A percentile compares a stretch with the other conserved stretches of the same genome.
Evolutionary conservation across 2,888 invertebrate species (phyloP).

Genomic region (Sinhomidia bicolor): DNA sequence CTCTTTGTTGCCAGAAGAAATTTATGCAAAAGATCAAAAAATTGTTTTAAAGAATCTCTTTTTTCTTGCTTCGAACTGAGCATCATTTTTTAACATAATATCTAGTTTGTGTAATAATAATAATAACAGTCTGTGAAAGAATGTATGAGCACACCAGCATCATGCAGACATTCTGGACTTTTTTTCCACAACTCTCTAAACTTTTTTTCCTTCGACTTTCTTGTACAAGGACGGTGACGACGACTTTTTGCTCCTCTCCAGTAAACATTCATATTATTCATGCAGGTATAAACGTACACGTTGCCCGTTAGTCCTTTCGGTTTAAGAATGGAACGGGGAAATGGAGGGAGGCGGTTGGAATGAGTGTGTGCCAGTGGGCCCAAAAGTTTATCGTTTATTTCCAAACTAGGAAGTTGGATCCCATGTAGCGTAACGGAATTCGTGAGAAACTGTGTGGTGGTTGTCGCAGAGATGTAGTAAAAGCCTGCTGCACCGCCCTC

Average conservation of each 20-base stretch:
- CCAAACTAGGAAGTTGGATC: conserved; percentile 46
- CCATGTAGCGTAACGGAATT: conserved; percentile 52
- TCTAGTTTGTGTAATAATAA: neutral
- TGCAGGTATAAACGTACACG: conserved; percentile 23
- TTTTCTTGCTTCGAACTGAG: neutral
- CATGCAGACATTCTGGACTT: neutral
- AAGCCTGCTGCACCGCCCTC: neutral
- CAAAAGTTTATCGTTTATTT: conserved; percentile 59
- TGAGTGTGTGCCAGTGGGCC: conserved; percentile 23
- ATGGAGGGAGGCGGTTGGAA: conserved; percentile 8
- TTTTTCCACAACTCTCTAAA: conserved; percentile 21
- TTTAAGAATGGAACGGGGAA: neutral
- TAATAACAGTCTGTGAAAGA: neutral
- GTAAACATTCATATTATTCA: conserved; percentile 17
- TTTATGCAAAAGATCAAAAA: conserved; percentile 37
- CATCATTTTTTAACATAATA: neutral
- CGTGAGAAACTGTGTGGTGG: neutral
- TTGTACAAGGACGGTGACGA: neutral
- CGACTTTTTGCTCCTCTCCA: neutral
- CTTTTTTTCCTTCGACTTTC: conserved; percentile 1
- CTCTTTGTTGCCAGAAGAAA: neutral
- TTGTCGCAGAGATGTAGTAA: neutral
- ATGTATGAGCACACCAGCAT: neutral
- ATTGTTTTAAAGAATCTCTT: neutral
- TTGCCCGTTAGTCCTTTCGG: conserved; percentile 35